Percentiles rank a stretch among this genome's conserved stretches.
Evolutionary conservation across 2,797 vertebrate genomes (phyloP).

Genomic region (Falco biarmicus): DNA sequence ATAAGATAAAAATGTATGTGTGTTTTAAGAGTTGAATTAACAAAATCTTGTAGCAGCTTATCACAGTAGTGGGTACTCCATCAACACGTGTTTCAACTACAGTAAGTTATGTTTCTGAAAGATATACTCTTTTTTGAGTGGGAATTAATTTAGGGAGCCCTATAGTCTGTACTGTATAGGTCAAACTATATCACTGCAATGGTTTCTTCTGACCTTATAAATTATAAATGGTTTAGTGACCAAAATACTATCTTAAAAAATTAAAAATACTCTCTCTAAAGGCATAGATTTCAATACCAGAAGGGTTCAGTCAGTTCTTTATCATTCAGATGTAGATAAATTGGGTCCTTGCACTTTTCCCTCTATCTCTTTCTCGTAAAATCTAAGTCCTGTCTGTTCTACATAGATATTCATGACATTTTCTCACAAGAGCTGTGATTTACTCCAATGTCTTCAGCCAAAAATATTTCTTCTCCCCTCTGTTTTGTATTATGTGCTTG

Average conservation of each 20-base stretch:
- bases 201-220: not conserved
- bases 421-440: constrained; percentile 64
- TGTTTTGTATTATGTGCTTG: constrained; percentile 2
- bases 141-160: not conserved
- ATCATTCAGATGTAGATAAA: constrained; percentile 63
- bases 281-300: constrained; percentile 34
- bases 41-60: not conserved
- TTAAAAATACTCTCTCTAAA: constrained; percentile 14
- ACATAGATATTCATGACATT: constrained; percentile 54
- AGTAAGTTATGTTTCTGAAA: not conserved
- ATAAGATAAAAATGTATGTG: not conserved
- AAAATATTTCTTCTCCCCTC: constrained; percentile 61
- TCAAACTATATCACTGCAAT: not conserved
- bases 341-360: constrained; percentile 55
- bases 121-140: not conserved
- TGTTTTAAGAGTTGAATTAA: not conserved
- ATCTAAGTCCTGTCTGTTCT: constrained; percentile 57
- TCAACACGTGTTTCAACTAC: not conserved
- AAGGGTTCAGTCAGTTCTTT: constrained; percentile 35
- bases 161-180: not conserved
- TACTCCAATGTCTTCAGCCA: constrained; percentile 51
- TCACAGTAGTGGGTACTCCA: not conserved
- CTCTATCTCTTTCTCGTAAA: constrained; percentile 47
- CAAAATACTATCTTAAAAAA: constrained; percentile 42
- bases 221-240: constrained; percentile 24